Base-by-base conservation (phyloP, 2,797 vertebrate species). In the Natrix natrix region DNA sequence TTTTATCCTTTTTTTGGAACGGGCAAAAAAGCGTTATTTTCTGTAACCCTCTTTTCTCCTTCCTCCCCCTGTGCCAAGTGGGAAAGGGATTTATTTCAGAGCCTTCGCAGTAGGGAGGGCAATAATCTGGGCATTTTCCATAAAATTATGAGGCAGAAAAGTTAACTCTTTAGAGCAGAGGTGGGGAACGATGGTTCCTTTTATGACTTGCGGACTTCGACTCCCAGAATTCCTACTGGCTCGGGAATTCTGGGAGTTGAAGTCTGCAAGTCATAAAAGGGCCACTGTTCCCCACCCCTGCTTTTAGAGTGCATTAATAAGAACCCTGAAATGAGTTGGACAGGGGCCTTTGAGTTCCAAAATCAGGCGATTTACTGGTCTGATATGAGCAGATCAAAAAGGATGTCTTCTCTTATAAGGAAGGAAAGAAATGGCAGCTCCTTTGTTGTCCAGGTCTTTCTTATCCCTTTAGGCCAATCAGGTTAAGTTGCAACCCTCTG, bases 1-100 rank as follows among this genome's bases (percentile, higher is more conserved):
- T 88, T 92, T 92, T 96, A 97, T 95, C 96, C 96, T 94, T 96
- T 97, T 97, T 95, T 95, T 66, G 32, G 96, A 90, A 95, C 93
- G 63, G 93, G 90, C 96, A 94, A 96, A 74, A 74, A 74, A 74
- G 8, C 95, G 93, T 83, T 48, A 17, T 66, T 91, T 89, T 89
- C 59, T 60, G 43, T 93, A 57, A 17, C n/a, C 11, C 87, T 37
- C 66, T 86, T 61, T 52, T 90, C 17, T 22, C 20, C 28, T 11
- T 1, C n/a, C 59, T 26, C 12, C 56, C 22, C 16, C 8, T 0
- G 11, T 32, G 54, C 17, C 13, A 11, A 3, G 55, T 28, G 60
- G 69, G n/a, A 78, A 22, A 78, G 69, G 52, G 90, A 12, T 54
- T 26, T 43, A 54, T 32, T 59, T 59, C 26, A 69, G 37, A 52